Base-by-base conservation (phyloP, 2,113 vertebrate species). In the Hippolais icterina region DNA sequence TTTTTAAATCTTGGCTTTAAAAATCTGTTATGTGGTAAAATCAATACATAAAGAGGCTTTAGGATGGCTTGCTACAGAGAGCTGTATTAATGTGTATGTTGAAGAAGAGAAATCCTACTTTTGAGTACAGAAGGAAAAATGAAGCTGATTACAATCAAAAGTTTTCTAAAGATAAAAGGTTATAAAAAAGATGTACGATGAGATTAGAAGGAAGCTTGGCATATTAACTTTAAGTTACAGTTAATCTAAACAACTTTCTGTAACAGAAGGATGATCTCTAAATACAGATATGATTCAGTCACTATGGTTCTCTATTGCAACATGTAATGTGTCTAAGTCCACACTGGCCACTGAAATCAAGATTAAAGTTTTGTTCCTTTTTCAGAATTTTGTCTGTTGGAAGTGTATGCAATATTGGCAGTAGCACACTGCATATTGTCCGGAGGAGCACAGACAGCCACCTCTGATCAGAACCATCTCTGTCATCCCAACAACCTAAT, bases 261-360 rank as follows among this genome's bases (percentile, higher is more conserved):
- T 92, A 85, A 79, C 49, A 85, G 60, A 70, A 89, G 65, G 49
- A 50, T 92, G 79, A 60, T 85, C 90, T 79, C 88, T 92, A 75
- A 79, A 71, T 71, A 79, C 57, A 93, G 75, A 79, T 60, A 92
- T 83, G 52, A 93, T 90, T 75, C 85, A 91, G 82, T 78, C 65
- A 71, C 14, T 56, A 70, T 66, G 14, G 56, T 79, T 90, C 65
- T 47, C 39, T 80, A 50, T 49, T n/a, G 29, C 61, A 54, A 54
- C 1, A 6, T 12, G 15, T 53, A 90, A 70, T 42, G 46, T 3
- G 0, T 81, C 52, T 64, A 53, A 82, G 52, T 90, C 60, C 42
- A 39, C 46, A 61, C 14, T 39, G 39, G 64, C 31, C 85, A 77
- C 35, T 29, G 42, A 94, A 35, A 92, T 52, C 9, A 63, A 75